Evolutionary conservation across 1,140 invertebrate genomes (phyloP), one percentile per base, ranked within the genome.

Genomic region (Coenobita brevimanus): DNA sequence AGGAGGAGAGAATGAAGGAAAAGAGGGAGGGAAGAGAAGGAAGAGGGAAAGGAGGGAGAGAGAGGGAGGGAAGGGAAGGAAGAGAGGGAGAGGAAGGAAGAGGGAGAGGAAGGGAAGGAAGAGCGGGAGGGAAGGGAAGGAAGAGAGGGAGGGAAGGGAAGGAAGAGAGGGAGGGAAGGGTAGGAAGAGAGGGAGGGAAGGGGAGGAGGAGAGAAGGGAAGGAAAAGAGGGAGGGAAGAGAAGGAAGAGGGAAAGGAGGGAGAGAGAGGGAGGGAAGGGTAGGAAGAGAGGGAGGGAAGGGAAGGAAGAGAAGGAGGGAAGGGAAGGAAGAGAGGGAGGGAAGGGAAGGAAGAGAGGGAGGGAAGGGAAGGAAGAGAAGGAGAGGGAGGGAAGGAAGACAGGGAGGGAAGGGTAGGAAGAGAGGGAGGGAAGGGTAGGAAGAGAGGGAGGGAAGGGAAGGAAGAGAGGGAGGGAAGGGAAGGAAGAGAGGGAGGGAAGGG

Each of bases 331-430:
- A 73, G 69, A 41, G 2, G 15, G 30, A 38, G 30, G 21, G 30
- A 33, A 21, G 21, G 30, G 21, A 13, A 73, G 41, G 2, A 13
- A 2, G 69, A 36, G 30, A 2, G 69, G 21, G 69, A 38, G 30
- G n/a, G 64, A 67, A n/a, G n/a, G 64, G 38, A 33, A 73, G 4
- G 38, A 21, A 73, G 30, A 38, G 69, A 71, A 30, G 33, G 30
- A 71, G 13, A 67, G 64, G n/a, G 64, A 67, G 64, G n/a, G 64
- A 67, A n/a, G n/a, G 54, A 57, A n/a, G n/a, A n/a, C 13, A n/a
- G 13, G 13, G 54, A n/a, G n/a, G 54, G 36, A 67, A 21, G 36
- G 21, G 10, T 4, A 24, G n/a, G 36, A 24, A 67, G 21, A 24
- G n/a, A 67, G 57, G 54, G 54, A n/a, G 21, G 21, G 21, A 62